Evolutionary conservation across 2,113 vertebrate species (phyloP), one percentile per base, ranked within the genome.

Genomic region (Ictalurus furcatus): DNA sequence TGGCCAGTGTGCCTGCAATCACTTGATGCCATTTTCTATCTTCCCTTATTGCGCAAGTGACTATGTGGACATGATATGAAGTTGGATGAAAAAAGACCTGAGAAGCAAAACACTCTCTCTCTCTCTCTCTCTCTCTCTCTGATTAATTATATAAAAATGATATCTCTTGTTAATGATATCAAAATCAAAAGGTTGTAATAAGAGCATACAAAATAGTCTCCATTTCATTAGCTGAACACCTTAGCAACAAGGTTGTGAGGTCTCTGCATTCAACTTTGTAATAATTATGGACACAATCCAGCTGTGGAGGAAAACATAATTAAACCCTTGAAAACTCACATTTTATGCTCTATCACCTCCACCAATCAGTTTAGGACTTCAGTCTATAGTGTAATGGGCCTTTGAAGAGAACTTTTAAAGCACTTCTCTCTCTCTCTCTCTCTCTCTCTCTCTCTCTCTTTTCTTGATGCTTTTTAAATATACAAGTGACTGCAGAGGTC

Each of bases 1-100:
- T 92, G 93, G 90, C 88, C 90, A 91, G 88, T 91, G 90, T 93
- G 91, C 90, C 79, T 90, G 56, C 89, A 91, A 90, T 95, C 93
- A 94, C 94, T 93, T 92, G 88, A 90, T 89, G 88, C 90, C 40
- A 76, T 81, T 85, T 84, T 73, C 48, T 85, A 63, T 84, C 74
- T 56, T 89, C 28, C 91, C 23, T 83, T 44, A 91, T 81, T 89
- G 74, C 69, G 87, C 71, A 63, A 87, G 86, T 88, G 92, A 86
- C 86, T 89, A 84, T 92, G 78, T 92, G 92, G 84, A 89, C 80
- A 83, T 12, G 30, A 30, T 76, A 86, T 76, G 16, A 81, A 81
- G 30, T 76, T 82, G 63, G 61, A 56, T 56, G 9, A 19, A 59
- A 67, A 88, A 30, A 82, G 44, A 16, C 76, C 25, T 56, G 16